Conservation (phyloP, 2,113 vertebrate genomes). For the Argyrosomus japonicus region DNA sequence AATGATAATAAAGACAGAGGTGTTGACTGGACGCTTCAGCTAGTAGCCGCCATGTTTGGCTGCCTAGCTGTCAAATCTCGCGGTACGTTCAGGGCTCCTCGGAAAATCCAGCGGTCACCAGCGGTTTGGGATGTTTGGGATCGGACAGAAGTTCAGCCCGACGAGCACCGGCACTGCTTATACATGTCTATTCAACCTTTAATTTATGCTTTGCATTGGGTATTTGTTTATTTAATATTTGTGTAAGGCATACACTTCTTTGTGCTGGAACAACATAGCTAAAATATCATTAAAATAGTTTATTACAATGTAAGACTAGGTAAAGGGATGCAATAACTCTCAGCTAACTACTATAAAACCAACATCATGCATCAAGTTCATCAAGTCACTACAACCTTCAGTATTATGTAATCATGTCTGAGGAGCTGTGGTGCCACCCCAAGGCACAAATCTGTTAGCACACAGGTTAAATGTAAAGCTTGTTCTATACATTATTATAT, state of each 20-base stretch:
- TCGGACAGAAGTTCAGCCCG: background rate
- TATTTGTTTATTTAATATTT: background rate
- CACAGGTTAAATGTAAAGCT: background rate
- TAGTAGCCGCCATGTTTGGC: conserved; percentile 79
- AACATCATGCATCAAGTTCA: background rate
- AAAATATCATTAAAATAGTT: background rate
- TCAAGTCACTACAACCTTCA: background rate
- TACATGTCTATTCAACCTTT: background rate
- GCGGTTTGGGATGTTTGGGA: too few species aligned
- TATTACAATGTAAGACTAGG: background rate
- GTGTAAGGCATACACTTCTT: background rate
- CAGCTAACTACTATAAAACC: background rate
- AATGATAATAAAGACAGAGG: conserved; percentile 7
- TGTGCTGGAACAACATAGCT: background rate
- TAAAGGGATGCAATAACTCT: background rate
- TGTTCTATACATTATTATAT: background rate
- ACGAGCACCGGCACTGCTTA: background rate
- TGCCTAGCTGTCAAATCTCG: conserved; percentile 64
- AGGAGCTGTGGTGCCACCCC: background rate
- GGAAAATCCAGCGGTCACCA: conserved; percentile 19
- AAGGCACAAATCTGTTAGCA: background rate
- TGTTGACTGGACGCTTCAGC: conserved; percentile 15
- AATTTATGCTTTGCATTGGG: background rate
- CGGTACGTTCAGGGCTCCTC: conserved; percentile 58
- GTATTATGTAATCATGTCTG: background rate